phyloP scores from a whole-genome alignment of 2,797 vertebrate genomes.

The Manis crassicaudata region DNA sequence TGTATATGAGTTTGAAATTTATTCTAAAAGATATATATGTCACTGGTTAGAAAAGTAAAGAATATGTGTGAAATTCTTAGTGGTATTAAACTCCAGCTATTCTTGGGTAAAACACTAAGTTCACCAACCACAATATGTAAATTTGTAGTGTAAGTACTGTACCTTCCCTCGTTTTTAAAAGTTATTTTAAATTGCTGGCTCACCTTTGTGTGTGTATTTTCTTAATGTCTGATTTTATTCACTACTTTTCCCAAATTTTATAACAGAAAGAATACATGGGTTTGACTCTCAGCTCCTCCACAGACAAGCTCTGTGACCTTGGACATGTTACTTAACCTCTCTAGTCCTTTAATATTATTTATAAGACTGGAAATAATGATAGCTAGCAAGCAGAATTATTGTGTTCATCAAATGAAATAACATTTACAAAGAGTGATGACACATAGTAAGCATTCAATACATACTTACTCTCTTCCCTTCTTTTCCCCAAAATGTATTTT shows the following conservation, averaged over 20 bases:
- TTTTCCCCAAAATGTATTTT: not conserved
- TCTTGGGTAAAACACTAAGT: not conserved
- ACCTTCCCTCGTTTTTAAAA: not conserved
- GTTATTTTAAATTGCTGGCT: not conserved
- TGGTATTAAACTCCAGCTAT: not conserved
- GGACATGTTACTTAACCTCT: not conserved
- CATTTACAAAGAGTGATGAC: not conserved
- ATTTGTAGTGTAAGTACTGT: not conserved
- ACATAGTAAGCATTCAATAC: not conserved
- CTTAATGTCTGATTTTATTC: not conserved
- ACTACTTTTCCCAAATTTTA: not conserved
- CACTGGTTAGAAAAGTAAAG: not conserved
- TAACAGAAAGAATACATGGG: not conserved
- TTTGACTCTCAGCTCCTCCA: not conserved
- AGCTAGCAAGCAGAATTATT: not conserved
- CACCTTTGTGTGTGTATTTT: not conserved
- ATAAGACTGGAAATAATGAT: not conserved
- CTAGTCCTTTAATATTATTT: not conserved
- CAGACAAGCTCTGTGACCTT: not conserved
- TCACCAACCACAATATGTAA: not conserved
- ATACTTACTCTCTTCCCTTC: not conserved
- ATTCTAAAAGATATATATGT: not conserved
- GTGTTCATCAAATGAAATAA: not conserved
- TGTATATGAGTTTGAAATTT: conserved; percentile 29
- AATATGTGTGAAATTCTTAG: not conserved